These are phyloP conservation scores for Myripristis jacobus DNA, from an alignment of 2,797 vertebrate genomes.

Conservation along the genomic window DNA sequence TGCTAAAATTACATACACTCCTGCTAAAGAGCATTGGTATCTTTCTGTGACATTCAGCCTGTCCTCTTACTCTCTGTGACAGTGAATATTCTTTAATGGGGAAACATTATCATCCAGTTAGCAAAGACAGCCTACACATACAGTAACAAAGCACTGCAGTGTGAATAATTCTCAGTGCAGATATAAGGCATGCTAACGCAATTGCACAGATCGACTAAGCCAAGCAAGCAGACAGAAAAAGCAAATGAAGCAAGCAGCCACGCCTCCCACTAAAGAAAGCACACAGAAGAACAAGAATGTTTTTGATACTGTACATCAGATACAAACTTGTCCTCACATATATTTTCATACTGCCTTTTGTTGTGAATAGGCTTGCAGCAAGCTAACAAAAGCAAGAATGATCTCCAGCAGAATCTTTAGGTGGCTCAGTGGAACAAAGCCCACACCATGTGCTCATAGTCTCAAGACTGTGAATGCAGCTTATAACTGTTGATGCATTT, in stretches of 20 bases:
- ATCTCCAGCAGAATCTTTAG: not conserved
- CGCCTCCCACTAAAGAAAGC: slow-evolving; percentile 29
- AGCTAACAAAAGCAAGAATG: not conserved
- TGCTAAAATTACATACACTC: slow-evolving; percentile 15
- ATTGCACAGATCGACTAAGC: slow-evolving; percentile 56
- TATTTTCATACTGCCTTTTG: too few species aligned
- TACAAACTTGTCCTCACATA: not conserved
- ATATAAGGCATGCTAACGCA: slow-evolving; percentile 59
- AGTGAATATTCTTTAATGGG: slow-evolving; percentile 25
- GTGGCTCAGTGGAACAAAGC: slow-evolving; percentile 1
- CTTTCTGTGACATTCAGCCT: slow-evolving; percentile 16
- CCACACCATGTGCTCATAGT: not conserved
- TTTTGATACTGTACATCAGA: not conserved
- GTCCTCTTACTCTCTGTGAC: slow-evolving; percentile 13
- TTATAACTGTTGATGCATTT: not conserved
- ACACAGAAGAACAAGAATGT: slow-evolving; percentile 1
- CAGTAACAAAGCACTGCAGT: slow-evolving; percentile 31
- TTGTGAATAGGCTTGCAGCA: not conserved
- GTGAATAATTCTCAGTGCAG: slow-evolving; percentile 38
- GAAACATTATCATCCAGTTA: slow-evolving; percentile 14
- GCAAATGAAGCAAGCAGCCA: slow-evolving; percentile 55
- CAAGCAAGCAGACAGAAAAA: slow-evolving; percentile 63
- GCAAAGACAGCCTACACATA: slow-evolving; percentile 45
- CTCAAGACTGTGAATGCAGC: not conserved
- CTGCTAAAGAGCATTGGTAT: slow-evolving; percentile 29